These are phyloP conservation scores for Oithona nana DNA, from an alignment of 2,888 invertebrate genomes.

Conservation along the genomic window DNA sequence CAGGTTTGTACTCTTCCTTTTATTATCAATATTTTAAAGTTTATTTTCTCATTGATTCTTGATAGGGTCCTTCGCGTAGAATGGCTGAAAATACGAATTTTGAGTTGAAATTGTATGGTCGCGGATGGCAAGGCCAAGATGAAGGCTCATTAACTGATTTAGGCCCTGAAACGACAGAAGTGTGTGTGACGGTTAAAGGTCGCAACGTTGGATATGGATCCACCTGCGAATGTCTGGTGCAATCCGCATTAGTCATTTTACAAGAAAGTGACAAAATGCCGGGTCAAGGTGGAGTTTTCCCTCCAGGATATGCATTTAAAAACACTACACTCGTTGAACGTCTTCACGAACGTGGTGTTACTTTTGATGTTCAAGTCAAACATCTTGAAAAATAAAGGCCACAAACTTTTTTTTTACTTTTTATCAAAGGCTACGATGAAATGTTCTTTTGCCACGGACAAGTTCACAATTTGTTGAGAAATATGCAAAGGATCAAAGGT, in stretches of 20 bases:
- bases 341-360: slow-evolving; percentile 49
- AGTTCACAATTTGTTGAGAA: no score
- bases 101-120: slow-evolving; percentile 27
- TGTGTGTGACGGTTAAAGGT: slow-evolving; percentile 8
- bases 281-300: slow-evolving; percentile 58
- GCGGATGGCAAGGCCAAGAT: slow-evolving; percentile 20
- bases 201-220: slow-evolving; percentile 16
- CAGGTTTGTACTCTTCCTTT: slow-evolving; percentile 28
- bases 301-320: slow-evolving; percentile 67
- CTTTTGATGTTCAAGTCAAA: slow-evolving; percentile 39
- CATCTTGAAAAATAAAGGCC: no score
- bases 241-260: slow-evolving; percentile 42
- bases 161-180: slow-evolving; percentile 18
- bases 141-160: not conserved
- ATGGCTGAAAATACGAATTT: slow-evolving; percentile 41
- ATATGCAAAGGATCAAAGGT: no score
- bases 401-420: no score
- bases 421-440: no score
- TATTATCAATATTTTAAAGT: slow-evolving; percentile 12
- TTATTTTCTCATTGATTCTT: no score
- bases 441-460: no score
- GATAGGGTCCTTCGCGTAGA: slow-evolving; percentile 30
- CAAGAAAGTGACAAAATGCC: slow-evolving; percentile 58
- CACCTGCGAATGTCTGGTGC: slow-evolving; percentile 15
- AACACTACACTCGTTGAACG: slow-evolving; percentile 56